A percentile compares a stretch with the other conserved stretches of the same genome.
These are phyloP conservation scores for Perodicticus potto DNA, from an alignment of 2,797 vertebrate species.

Conservation along the genomic window DNA sequence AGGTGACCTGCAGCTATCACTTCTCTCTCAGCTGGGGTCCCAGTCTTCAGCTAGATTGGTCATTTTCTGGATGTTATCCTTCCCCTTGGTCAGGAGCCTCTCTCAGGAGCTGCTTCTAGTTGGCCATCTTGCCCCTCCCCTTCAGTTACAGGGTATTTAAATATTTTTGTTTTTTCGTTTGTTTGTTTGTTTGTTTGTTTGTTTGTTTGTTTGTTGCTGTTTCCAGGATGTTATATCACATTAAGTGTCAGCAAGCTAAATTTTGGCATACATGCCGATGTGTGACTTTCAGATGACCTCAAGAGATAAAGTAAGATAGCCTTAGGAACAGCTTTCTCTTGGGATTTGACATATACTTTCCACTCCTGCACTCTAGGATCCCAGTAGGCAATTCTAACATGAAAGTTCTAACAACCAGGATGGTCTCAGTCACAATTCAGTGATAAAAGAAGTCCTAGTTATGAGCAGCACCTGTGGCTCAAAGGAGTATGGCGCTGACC, in stretches of 20 bases:
- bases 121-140: too few species aligned
- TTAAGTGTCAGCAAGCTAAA: conserved; percentile 13
- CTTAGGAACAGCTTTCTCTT: neutral
- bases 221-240: neutral
- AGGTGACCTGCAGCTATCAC: too few species aligned
- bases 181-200: too few species aligned
- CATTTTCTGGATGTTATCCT: too few species aligned
- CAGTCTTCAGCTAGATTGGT: too few species aligned
- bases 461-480: too few species aligned
- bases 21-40: too few species aligned
- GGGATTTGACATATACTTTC: neutral
- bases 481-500: too few species aligned
- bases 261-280: neutral
- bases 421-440: neutral
- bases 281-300: neutral
- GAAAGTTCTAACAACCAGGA: neutral
- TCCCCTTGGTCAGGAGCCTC: too few species aligned
- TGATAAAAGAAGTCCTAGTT: neutral
- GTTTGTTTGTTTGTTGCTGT: neutral
- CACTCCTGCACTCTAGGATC: neutral
- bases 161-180: too few species aligned
- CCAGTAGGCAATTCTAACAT: neutral
- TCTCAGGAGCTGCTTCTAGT: too few species aligned
- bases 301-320: neutral
- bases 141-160: too few species aligned